These are phyloP conservation scores for Gallinago media DNA, from an alignment of 2,113 vertebrate species.

Conservation along the genomic window DNA sequence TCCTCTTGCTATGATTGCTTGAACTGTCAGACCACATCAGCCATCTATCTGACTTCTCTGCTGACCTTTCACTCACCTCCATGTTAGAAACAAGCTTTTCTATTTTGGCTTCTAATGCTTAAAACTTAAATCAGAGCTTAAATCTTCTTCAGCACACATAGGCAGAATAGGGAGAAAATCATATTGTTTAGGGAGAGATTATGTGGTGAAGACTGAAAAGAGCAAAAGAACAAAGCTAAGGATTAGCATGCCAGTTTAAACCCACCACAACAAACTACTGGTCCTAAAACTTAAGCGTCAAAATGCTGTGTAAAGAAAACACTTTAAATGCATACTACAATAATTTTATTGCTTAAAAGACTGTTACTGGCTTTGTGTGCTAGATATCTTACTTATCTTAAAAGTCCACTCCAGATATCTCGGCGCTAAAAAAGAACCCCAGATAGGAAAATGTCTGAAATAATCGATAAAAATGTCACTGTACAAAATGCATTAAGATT, in stretches of 20 bases:
- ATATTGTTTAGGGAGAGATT: background rate
- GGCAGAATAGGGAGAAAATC: background rate
- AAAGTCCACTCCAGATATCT: background rate
- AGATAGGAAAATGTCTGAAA: background rate
- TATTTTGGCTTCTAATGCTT: background rate
- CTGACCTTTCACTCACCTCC: background rate
- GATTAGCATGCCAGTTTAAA: background rate
- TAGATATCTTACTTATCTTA: background rate
- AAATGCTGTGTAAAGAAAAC: background rate
- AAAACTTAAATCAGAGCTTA: background rate
- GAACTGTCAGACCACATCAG: background rate
- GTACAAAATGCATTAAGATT: background rate
- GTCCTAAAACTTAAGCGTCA: background rate
- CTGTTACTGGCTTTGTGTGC: background rate
- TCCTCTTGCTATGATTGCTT: background rate
- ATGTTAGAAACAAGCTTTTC: background rate
- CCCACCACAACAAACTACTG: background rate
- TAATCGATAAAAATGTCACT: background rate
- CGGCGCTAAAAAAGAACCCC: background rate
- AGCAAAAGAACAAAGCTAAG: background rate
- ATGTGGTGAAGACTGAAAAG: background rate
- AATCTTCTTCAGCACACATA: background rate
- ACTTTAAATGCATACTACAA: background rate
- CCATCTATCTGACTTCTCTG: background rate
- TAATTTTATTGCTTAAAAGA: background rate